Evolutionary conservation across 2,888 invertebrate species (phyloP), one percentile per base, ranked within the genome.

Genomic region (Aphrophora alni): DNA sequence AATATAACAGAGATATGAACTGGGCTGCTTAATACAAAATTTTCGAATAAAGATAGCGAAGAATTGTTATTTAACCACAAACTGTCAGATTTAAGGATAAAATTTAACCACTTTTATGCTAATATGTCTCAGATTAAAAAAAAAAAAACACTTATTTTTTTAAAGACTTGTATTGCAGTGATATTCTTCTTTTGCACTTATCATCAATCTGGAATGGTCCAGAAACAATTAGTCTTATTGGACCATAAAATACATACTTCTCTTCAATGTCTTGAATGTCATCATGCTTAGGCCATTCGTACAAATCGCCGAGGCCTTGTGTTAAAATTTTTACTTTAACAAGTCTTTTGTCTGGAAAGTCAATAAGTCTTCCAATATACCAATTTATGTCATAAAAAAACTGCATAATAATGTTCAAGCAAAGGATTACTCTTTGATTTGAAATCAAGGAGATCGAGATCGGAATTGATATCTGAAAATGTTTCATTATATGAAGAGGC

Each of bases 231-330:
- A 73, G 8, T 73, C 21, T 25, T 27, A 27, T 73, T 0, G 73
- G 28, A 27, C 73, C 28, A 73, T 27, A 73, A 27, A 27, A 73
- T 2, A 27, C 73, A 73, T 27, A 73, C 17, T 73, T 25, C 7
- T 73, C 26, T 73, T 73, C 73, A 73, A 73, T 14, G 1, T 26
- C 73, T 73, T 73, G 73, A 73, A 73, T 73, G 28, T 27, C 73
- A 12, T 73, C 73, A 73, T 73, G 73, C 38, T 73, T 73, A 73
- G 73, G 73, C 73, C 73, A 73, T 27, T 73, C 73, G 26, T 73
- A 73, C 28, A 38, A 73, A 17, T 73, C 38, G 8, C 14, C 73
- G 38, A 73, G 14, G 1, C 73, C 33, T 33, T 33, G 33, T 14
- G 2, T 17, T 73, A 33, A 73, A 33, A 73, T 27, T 38, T 71